These are phyloP conservation scores for Mus spicilegus DNA, from an alignment of 2,113 vertebrate species.

Conservation along the genomic window DNA sequence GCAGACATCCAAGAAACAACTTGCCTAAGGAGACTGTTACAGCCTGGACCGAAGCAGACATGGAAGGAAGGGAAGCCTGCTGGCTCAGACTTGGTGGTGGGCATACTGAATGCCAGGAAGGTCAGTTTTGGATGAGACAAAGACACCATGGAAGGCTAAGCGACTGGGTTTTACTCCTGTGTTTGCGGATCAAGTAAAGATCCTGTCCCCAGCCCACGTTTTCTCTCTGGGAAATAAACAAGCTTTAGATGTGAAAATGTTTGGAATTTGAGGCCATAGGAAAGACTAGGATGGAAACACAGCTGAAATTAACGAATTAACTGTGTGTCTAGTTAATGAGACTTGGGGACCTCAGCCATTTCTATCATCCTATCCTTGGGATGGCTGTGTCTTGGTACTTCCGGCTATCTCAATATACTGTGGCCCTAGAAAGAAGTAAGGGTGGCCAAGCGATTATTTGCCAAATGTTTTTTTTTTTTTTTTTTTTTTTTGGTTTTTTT, in stretches of 20 bases:
- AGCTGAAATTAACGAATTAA: background rate
- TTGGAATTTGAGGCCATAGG: background rate
- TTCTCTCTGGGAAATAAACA: background rate
- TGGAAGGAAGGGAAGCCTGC: background rate
- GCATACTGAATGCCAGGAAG: background rate
- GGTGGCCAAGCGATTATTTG: background rate
- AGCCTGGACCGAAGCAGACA: background rate
- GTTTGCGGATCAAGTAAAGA: background rate
- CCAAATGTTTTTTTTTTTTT: background rate
- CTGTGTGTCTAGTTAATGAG: background rate
- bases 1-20: background rate
- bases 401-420: background rate
- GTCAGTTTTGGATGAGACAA: too few relatives aligned
- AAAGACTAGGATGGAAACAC: background rate
- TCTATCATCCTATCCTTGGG: background rate
- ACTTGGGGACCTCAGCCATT: background rate
- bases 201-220: background rate
- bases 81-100: background rate
- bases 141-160: fast-evolving
- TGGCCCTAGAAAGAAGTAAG: background rate
- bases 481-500: too few relatives aligned
- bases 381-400: too few relatives aligned
- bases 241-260: background rate
- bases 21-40: background rate
- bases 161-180: background rate